phyloP scores from a whole-genome alignment of 1,140 invertebrate genomes.

The Cotesia vestalis region DNA sequence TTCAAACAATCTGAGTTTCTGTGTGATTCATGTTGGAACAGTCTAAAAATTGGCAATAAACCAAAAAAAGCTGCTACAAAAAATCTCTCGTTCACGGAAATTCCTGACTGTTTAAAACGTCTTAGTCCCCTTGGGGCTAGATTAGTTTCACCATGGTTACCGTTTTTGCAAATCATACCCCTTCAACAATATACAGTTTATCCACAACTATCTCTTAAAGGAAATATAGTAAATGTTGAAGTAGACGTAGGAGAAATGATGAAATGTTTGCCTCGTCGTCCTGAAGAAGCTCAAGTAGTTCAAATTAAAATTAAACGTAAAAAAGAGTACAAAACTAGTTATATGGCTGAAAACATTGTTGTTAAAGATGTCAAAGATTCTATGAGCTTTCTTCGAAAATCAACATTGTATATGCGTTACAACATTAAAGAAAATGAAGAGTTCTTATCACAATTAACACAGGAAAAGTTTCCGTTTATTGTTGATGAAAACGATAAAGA shows the following conservation, averaged over 20 bases:
- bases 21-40: not conserved
- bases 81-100: not conserved
- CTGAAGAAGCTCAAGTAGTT: constrained; percentile 5
- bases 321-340: constrained; percentile 5
- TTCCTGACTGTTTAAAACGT: not conserved
- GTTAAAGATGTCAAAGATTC: not conserved
- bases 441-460: not conserved
- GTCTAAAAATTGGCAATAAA: not conserved
- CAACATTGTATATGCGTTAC: not conserved
- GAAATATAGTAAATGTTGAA: constrained; percentile 26
- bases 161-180: not conserved
- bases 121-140: constrained; percentile 4
- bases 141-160: constrained; percentile 21
- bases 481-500: constrained; percentile 11
- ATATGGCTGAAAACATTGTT: constrained; percentile 8
- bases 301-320: constrained; percentile 8
- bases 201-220: constrained; percentile 32
- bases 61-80: constrained; percentile 1
- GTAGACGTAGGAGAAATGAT: constrained; percentile 27
- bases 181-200: constrained; percentile 16
- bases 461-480: not conserved
- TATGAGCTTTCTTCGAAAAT: not conserved
- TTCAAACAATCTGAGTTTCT: not conserved
- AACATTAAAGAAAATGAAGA: not conserved
- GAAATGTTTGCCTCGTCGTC: constrained; percentile 1